phyloP scores from a whole-genome alignment of 2,113 vertebrate genomes.

The Sinocyclocheilus rhinocerous region DNA sequence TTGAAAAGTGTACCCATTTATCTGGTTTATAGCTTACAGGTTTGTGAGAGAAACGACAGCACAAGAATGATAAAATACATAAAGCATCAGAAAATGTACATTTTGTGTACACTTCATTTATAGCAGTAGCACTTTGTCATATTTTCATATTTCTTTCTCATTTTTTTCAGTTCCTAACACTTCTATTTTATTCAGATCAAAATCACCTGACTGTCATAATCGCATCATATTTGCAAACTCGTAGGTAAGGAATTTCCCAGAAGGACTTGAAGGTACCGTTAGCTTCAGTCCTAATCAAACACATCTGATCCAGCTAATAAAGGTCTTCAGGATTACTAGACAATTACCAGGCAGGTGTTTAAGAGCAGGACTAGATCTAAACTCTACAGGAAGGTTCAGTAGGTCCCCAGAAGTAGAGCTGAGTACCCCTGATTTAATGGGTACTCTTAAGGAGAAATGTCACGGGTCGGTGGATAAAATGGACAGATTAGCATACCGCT shows the following conservation, averaged over 20 bases:
- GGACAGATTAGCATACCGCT: constrained; percentile 74
- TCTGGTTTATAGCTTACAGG: too few species aligned
- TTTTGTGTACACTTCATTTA: background rate
- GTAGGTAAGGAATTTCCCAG: background rate
- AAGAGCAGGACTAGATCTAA: background rate
- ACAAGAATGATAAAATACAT: too few species aligned
- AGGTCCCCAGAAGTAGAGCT: background rate
- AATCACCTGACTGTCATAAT: background rate
- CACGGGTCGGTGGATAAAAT: background rate
- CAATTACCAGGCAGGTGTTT: too few species aligned
- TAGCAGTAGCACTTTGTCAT: background rate
- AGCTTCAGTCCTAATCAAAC: background rate
- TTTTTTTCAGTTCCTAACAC: background rate
- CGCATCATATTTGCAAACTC: background rate
- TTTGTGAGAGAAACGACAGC: too few species aligned
- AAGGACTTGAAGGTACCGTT: background rate
- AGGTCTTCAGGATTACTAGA: background rate
- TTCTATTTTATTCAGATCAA: background rate
- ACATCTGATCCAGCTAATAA: background rate
- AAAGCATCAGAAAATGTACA: too few species aligned
- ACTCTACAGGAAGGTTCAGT: background rate
- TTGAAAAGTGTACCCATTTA: too few species aligned
- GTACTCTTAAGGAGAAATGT: background rate
- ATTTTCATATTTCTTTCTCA: background rate
- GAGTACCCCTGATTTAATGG: background rate